phyloP scores from a whole-genome alignment of 2,113 vertebrate genomes.

The Clarias batrachus region DNA sequence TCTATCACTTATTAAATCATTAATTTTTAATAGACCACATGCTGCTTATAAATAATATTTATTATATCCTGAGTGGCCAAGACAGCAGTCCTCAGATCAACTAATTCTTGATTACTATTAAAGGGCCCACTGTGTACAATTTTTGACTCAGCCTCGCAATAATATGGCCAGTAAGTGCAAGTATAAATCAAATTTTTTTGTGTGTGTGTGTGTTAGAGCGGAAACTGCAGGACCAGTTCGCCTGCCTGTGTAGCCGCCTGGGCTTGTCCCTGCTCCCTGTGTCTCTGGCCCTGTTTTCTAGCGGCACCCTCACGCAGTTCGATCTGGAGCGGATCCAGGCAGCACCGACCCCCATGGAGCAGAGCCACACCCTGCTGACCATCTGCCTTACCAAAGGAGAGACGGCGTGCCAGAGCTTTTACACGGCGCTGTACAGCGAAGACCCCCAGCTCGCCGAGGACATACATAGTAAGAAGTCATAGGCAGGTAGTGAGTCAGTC shows the following conservation, averaged over 20 bases:
- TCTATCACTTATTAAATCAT: not conserved
- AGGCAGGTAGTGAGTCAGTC: not conserved
- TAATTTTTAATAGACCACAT: not conserved
- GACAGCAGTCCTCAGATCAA: not conserved
- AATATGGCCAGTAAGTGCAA: not conserved
- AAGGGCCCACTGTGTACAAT: not conserved
- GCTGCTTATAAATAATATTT: not conserved
- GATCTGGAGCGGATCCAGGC: conserved; percentile 61
- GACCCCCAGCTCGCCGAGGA: conserved; percentile 57
- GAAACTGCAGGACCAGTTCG: conserved; percentile 51
- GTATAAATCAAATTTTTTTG: not conserved
- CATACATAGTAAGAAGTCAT: conserved; percentile 41
- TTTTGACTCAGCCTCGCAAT: not conserved
- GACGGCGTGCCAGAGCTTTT: conserved; percentile 56
- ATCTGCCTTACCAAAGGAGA: conserved; percentile 62
- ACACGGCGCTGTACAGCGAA: conserved; percentile 53
- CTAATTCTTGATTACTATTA: not conserved
- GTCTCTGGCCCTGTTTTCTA: conserved; percentile 58
- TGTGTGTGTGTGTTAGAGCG: conserved; percentile 40
- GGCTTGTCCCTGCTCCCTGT: conserved; percentile 55
- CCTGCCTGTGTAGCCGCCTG: conserved; percentile 55
- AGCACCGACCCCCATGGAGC: conserved; percentile 47
- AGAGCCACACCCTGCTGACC: conserved; percentile 54
- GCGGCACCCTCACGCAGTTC: conserved; percentile 55
- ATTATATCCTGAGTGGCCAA: not conserved